These are phyloP conservation scores for Sigmodon hispidus DNA, from an alignment of 2,113 vertebrate species.

Conservation along the genomic window DNA sequence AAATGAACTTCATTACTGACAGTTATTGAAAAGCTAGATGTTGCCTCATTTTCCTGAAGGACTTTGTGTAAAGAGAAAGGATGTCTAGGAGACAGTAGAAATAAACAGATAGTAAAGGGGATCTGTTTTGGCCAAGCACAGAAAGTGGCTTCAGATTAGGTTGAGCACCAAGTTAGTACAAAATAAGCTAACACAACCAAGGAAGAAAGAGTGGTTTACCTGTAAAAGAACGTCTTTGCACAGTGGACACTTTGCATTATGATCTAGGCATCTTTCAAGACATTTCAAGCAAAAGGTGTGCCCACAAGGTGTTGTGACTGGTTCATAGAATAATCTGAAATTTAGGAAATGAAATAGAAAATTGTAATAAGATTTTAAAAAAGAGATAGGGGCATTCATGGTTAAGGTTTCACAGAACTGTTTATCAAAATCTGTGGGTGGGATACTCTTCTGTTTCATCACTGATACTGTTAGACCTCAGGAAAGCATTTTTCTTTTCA, in stretches of 20 bases:
- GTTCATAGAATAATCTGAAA: slow-evolving; percentile 94
- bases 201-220: slow-evolving; percentile 83
- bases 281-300: slow-evolving; percentile 97
- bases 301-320: slow-evolving; percentile 94
- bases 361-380: slow-evolving; percentile 31
- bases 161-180: background rate
- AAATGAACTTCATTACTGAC: slow-evolving; percentile 40
- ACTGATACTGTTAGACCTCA: background rate
- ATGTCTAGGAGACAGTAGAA: slow-evolving; percentile 9
- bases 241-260: slow-evolving; percentile 94
- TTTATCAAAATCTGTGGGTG: background rate
- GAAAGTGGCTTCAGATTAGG: background rate
- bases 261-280: slow-evolving; percentile 94
- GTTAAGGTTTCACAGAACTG: slow-evolving; percentile 42
- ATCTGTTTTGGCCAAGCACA: background rate
- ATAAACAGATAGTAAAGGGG: background rate
- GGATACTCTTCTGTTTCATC: background rate
- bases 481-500: slow-evolving; percentile 26
- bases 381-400: slow-evolving; percentile 32
- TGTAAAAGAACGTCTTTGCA: slow-evolving; percentile 94
- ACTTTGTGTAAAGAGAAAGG: slow-evolving; percentile 1
- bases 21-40: slow-evolving; percentile 50
- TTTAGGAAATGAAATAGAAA: slow-evolving; percentile 74
- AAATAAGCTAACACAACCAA: slow-evolving; percentile 23
- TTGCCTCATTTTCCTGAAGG: slow-evolving; percentile 39